Conservation (phyloP, 2,797 vertebrate species). For the Chelidonichthys spinosus region DNA sequence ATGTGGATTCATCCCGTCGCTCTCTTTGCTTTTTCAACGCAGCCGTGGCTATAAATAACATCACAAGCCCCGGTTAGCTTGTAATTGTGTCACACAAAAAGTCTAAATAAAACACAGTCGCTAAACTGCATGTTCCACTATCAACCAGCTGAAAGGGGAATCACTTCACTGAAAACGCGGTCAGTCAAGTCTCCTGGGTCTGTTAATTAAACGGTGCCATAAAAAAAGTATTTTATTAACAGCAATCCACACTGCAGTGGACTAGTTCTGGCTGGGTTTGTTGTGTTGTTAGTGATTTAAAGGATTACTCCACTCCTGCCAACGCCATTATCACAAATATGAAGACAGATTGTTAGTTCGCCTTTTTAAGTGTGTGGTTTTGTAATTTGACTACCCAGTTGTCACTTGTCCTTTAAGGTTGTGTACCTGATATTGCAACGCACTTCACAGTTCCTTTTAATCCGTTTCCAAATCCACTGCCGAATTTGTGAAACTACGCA, state of each 20-base stretch:
- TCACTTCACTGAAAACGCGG: neutral
- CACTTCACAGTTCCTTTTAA: neutral
- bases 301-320: neutral
- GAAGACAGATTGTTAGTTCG: neutral
- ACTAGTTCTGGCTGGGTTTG: neutral
- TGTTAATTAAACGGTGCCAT: slow-evolving; percentile 1
- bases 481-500: neutral
- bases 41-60: neutral
- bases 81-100: neutral
- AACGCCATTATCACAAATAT: neutral
- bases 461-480: neutral
- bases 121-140: slow-evolving; percentile 7
- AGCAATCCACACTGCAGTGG: neutral
- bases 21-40: slow-evolving; percentile 9
- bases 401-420: neutral
- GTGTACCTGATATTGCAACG: neutral
- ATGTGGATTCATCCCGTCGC: slow-evolving; percentile 29
- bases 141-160: slow-evolving; percentile 23
- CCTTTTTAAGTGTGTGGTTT: neutral
- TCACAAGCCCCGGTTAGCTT: neutral
- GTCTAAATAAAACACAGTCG: neutral
- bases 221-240: neutral
- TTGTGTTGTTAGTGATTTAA: neutral
- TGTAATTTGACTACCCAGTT: neutral
- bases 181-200: slow-evolving; percentile 12